Evolutionary conservation across 2,888 invertebrate species (phyloP).

Genomic region (Podabrus alpinus): DNA sequence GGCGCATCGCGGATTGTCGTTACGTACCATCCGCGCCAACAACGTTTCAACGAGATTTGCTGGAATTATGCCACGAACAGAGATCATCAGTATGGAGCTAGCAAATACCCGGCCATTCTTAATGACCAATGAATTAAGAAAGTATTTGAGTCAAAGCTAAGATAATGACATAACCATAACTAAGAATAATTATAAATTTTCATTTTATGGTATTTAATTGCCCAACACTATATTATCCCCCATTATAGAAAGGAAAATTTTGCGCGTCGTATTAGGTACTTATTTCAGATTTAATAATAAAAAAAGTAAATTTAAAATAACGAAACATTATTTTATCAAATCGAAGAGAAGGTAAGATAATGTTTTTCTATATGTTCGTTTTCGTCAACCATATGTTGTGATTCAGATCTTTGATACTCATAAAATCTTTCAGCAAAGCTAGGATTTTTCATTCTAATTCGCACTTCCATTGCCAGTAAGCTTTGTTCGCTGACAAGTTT

Average conservation of each 20-base stretch:
- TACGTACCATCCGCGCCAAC: conserved; percentile 49
- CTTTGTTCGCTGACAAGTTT: conserved; percentile 50
- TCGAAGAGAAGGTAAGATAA: not conserved
- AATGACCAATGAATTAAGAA: conserved; percentile 53
- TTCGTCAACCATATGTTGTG: conserved; percentile 43
- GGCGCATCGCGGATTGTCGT: conserved; percentile 52
- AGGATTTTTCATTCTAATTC: conserved; percentile 49
- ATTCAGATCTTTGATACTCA: conserved; percentile 47
- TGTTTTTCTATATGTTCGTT: conserved; percentile 25
- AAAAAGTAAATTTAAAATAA: not conserved
- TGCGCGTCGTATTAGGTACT: not conserved
- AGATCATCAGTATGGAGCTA: conserved; percentile 46
- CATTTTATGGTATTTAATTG: conserved; percentile 15
- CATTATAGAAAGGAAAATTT: not conserved
- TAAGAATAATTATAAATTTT: conserved; percentile 42
- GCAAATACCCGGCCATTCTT: conserved; percentile 50
- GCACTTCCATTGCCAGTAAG: conserved; percentile 44
- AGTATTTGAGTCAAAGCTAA: conserved; percentile 42
- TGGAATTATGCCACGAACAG: conserved; percentile 53
- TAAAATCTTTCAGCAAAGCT: conserved; percentile 45
- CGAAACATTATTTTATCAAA: not conserved
- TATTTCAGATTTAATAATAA: conserved; percentile 12
- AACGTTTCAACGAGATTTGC: conserved; percentile 50
- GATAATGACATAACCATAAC: conserved; percentile 42
- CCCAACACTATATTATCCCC: not conserved